A percentile compares a stretch with the other conserved stretches of the same genome.
Evolutionary conservation across 2,797 vertebrate species (phyloP).

Genomic region (Gobionotothen gibberifrons): DNA sequence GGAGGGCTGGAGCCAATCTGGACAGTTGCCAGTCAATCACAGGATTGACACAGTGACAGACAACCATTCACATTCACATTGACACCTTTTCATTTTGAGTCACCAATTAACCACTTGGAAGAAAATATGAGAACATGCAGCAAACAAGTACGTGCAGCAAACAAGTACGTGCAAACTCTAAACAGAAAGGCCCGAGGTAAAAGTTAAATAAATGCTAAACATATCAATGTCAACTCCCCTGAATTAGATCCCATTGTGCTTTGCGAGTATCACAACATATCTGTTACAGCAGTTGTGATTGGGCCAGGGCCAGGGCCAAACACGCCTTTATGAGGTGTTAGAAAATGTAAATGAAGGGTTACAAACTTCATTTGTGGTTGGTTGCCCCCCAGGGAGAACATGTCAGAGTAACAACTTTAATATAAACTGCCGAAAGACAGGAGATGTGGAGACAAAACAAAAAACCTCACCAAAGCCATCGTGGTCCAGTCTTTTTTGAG

Average conservation of each 20-base stretch:
- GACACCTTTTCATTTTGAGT: neutral
- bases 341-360: conserved; percentile 64
- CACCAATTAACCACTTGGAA: neutral
- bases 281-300: conserved; percentile 61
- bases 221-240: conserved; percentile 57
- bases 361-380: conserved; percentile 50
- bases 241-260: conserved; percentile 46
- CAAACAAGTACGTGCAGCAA: neutral
- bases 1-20: conserved; percentile 8
- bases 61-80: neutral
- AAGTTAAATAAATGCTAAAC: conserved; percentile 52
- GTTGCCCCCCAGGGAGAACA: conserved; percentile 31
- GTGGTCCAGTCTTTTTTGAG: conserved; percentile 58
- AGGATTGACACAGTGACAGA: neutral
- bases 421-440: conserved; percentile 45
- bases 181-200: neutral
- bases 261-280: conserved; percentile 64
- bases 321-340: conserved; percentile 66
- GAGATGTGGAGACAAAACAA: conserved; percentile 48
- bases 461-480: conserved; percentile 60
- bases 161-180: neutral
- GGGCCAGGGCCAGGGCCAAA: conserved; percentile 50
- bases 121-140: neutral
- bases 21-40: neutral
- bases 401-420: conserved; percentile 34